A percentile compares a stretch with the other conserved stretches of the same genome.
phyloP scores from a whole-genome alignment of 2,113 vertebrate species.

The Candoia aspera region DNA sequence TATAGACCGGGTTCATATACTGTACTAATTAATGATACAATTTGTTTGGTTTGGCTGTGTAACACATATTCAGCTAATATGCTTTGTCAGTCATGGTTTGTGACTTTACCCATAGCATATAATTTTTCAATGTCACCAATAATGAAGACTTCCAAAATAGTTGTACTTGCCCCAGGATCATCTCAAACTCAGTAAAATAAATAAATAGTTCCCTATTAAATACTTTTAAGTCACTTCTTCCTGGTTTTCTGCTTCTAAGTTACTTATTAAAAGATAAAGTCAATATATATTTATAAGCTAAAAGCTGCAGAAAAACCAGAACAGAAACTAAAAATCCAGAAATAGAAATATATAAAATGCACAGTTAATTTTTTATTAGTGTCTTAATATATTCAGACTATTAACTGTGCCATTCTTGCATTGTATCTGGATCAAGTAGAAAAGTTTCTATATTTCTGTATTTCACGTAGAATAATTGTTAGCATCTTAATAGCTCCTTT shows the following conservation, averaged over 20 bases:
- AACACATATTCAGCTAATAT: too few relatives aligned
- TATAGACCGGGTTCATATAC: background rate
- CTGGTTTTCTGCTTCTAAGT: background rate
- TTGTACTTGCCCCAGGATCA: constrained; percentile 2
- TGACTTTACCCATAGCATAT: background rate
- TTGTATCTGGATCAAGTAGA: background rate
- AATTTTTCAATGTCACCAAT: background rate
- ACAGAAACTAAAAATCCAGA: too few relatives aligned
- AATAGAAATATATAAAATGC: too few relatives aligned
- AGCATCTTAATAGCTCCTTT: too few relatives aligned
- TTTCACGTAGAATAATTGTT: too few relatives aligned
- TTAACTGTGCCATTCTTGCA: background rate
- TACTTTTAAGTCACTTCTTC: background rate
- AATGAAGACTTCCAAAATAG: background rate
- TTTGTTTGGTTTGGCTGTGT: too few relatives aligned
- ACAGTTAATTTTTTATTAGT: too few relatives aligned
- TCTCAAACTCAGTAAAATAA: background rate
- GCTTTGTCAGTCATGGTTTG: background rate
- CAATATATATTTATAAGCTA: background rate
- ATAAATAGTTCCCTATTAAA: background rate
- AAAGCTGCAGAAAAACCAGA: too few relatives aligned
- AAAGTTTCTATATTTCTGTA: background rate
- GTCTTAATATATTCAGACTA: too few relatives aligned
- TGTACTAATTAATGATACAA: too few relatives aligned
- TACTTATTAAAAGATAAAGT: background rate